phyloP scores from a whole-genome alignment of 2,113 vertebrate species.

The Zeus faber region DNA sequence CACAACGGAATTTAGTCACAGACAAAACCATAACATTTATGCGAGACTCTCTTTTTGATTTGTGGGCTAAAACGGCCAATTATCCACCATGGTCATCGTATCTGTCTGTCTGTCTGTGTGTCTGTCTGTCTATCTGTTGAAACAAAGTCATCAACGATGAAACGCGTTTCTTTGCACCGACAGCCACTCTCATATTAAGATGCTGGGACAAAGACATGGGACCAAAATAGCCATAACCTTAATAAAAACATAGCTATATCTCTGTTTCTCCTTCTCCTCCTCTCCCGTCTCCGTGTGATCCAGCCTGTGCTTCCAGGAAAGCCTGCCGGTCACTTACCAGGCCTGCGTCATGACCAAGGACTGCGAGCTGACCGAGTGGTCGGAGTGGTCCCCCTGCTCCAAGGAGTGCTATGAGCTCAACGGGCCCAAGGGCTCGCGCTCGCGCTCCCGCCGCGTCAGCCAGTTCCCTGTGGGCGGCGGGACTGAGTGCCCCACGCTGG shows the following conservation, averaged over 20 bases:
- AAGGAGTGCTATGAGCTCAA: slow-evolving; percentile 83
- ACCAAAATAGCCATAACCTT: no score
- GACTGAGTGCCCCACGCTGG: slow-evolving; percentile 81
- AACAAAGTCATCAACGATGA: no score
- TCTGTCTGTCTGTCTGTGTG: no score
- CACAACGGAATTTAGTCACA: slow-evolving; percentile 36
- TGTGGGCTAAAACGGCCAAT: slow-evolving; percentile 7
- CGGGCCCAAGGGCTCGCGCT: slow-evolving; percentile 79
- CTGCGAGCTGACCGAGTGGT: slow-evolving; percentile 90
- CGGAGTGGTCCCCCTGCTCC: slow-evolving; percentile 88
- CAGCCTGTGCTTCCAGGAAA: slow-evolving; percentile 89
- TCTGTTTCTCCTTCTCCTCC: no score
- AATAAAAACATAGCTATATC: no score
- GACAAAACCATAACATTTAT: slow-evolving; percentile 1
- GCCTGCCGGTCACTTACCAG: slow-evolving; percentile 86
- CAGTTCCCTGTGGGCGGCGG: slow-evolving; percentile 84
- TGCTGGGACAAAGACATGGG: neutral
- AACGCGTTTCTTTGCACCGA: no score
- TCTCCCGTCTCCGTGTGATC: slow-evolving; percentile 17
- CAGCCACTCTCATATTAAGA: no score
- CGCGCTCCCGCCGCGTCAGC: slow-evolving; percentile 79
- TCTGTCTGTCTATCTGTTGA: no score
- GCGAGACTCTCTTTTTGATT: slow-evolving; percentile 13
- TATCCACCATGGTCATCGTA: neutral
- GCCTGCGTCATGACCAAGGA: slow-evolving; percentile 89